Evolutionary conservation across 2,888 invertebrate species (phyloP).

Genomic region (Fragum fragum): DNA sequence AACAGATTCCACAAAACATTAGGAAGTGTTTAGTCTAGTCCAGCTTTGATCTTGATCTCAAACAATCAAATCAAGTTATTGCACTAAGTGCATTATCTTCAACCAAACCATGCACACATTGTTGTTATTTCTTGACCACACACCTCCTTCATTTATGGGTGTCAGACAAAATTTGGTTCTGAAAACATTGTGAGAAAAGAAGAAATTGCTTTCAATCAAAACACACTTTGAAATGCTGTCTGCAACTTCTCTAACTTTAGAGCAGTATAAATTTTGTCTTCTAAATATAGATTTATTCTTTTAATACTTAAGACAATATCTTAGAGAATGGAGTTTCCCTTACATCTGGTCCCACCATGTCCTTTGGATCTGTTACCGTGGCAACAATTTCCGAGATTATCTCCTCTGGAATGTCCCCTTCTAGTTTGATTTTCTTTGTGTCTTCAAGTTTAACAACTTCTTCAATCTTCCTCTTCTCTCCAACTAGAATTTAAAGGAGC

Average conservation of each 20-base stretch:
- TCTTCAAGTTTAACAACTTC: conserved; percentile 74
- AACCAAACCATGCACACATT: too few species aligned
- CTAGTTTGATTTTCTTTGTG: conserved; percentile 82
- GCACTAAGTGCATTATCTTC: too few species aligned
- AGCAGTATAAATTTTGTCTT: not conserved
- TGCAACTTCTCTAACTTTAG: not conserved
- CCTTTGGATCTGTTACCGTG: conserved; percentile 93
- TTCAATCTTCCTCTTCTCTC: conserved; percentile 82
- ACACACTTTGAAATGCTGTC: not conserved
- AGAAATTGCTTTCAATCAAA: conserved; percentile 6
- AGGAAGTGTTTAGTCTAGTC: too few species aligned
- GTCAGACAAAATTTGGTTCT: too few species aligned
- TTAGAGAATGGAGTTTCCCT: conserved; percentile 43
- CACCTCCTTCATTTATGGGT: too few species aligned
- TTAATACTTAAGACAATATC: too few species aligned
- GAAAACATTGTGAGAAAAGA: conserved; percentile 6
- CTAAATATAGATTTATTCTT: not conserved
- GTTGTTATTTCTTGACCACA: too few species aligned
- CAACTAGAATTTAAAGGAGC: conserved; percentile 26
- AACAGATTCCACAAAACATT: too few species aligned
- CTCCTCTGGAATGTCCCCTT: conserved; percentile 92
- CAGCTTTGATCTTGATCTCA: too few species aligned
- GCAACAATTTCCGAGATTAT: conserved; percentile 94
- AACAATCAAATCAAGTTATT: too few species aligned
- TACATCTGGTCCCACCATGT: conserved; percentile 94